Base-by-base conservation (phyloP, 2,797 vertebrate species). In the Meriones psammophilus region DNA sequence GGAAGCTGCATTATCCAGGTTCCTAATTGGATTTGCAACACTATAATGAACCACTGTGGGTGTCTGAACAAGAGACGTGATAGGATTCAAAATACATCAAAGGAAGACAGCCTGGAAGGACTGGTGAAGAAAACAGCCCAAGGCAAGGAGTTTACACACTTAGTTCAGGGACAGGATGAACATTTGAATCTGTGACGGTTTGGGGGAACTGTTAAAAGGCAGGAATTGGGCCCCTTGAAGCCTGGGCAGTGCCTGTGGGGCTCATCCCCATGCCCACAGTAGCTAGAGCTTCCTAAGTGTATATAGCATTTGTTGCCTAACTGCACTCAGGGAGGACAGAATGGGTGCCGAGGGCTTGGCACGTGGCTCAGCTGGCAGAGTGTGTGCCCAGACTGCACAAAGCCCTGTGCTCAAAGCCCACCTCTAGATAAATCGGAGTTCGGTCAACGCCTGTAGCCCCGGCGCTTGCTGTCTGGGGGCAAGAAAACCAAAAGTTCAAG, bases 1-100 rank as follows among this genome's bases (percentile, higher is more conserved):
- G 22, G 86, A 78, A 20, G 46, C 74, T 33, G 46, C 26, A 3
- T 95, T 87, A 83, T 93, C 68, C 58, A 76, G 88, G 17, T 2
- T 73, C 71, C 39, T 95, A 92, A 96, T 89, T 97, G 96, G 94
- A 96, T 96, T 97, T 96, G 89, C 88, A 93, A 69, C 62, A 90
- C 77, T 54, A 17, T 94, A 87, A 96, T 88, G 93, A 96, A 71
- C 68, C 80, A 81, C 95, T 8, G 10, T 74, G 62, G 33, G 36
- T 88, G 91, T 95, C 91, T 90, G 92, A 88, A 94, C 71, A 81
- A 88, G 79, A 83, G 78, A 95, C 0, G 26, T 92, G 92, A 96
- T 88, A 15, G 28, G 77, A 95, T 93, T 95, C 91, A 91, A 92
- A 97, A 89, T 92, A 84, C 87, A 88, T 73, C 89, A 80, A 73